Evolutionary conservation across 1,140 invertebrate genomes (phyloP).

Genomic region (Lepidurus packardi): DNA sequence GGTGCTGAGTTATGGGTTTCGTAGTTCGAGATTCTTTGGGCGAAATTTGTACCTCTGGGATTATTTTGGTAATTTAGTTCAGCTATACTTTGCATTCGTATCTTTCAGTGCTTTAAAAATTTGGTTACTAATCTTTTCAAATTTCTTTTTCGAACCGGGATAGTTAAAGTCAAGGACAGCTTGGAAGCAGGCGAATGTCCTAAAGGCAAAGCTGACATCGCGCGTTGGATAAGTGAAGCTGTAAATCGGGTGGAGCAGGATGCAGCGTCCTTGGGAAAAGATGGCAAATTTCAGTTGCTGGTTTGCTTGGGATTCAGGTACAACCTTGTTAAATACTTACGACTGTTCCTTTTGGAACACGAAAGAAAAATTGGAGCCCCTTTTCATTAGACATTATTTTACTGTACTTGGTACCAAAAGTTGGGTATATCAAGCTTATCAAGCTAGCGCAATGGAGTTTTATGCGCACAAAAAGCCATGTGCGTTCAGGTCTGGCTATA

Average conservation of each 20-base stretch:
- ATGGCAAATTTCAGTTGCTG: slow-evolving; percentile 96
- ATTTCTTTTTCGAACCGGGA: slow-evolving; percentile 26
- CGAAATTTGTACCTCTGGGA: slow-evolving; percentile 97
- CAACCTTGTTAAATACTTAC: slow-evolving; percentile 33
- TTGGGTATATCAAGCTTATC: too few species aligned
- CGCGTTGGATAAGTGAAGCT: slow-evolving; percentile 29
- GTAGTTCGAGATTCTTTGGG: slow-evolving; percentile 83
- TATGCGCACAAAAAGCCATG: too few species aligned
- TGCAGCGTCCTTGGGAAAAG: slow-evolving; percentile 84
- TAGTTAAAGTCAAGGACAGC: not conserved
- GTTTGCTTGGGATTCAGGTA: slow-evolving; percentile 84
- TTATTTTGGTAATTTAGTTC: slow-evolving; percentile 71
- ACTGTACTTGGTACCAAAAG: too few species aligned
- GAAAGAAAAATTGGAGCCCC: too few species aligned
- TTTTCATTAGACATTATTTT: too few species aligned
- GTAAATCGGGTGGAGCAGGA: slow-evolving; percentile 65
- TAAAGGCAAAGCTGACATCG: slow-evolving; percentile 33
- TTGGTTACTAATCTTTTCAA: not conserved
- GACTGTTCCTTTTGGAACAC: too few species aligned
- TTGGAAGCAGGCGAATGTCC: slow-evolving; percentile 20
- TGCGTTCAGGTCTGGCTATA: too few species aligned
- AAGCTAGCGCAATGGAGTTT: too few species aligned
- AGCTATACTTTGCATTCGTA: not conserved
- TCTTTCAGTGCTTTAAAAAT: not conserved
- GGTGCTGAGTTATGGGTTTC: slow-evolving; percentile 88